Conservation (phyloP, 2,797 vertebrate genomes). For the Oophaga sylvatica region DNA sequence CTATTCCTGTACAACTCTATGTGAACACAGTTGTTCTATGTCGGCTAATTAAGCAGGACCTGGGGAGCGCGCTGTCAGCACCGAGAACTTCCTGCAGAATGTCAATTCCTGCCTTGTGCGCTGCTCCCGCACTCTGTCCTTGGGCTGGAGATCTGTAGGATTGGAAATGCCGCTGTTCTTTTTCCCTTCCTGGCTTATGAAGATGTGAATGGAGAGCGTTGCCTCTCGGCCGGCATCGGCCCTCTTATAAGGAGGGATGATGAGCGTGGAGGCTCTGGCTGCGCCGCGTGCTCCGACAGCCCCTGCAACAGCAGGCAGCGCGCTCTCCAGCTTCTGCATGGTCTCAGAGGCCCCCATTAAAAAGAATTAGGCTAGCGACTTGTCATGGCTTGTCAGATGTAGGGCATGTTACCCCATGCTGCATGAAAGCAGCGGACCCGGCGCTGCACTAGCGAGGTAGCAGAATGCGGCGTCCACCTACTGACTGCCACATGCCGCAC, state of each 20-base stretch:
- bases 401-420: slow-evolving; percentile 59
- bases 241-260: slow-evolving; percentile 53
- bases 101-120: slow-evolving; percentile 32
- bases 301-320: slow-evolving; percentile 30
- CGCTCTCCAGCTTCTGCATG: slow-evolving; percentile 50
- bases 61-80: not conserved
- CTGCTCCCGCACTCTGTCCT: slow-evolving; percentile 18
- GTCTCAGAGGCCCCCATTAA: slow-evolving; percentile 69
- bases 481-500: slow-evolving; percentile 26
- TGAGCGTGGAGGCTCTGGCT: not conserved
- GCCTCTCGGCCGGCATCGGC: slow-evolving; percentile 47
- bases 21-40: not conserved
- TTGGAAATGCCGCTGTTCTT: slow-evolving; percentile 35
- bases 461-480: slow-evolving; percentile 17
- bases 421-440: slow-evolving; percentile 58
- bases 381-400: slow-evolving; percentile 64
- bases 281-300: slow-evolving; percentile 4
- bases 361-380: slow-evolving; percentile 62
- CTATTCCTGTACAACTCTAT: not conserved
- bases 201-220: slow-evolving; percentile 59
- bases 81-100: not conserved
- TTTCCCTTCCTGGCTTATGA: slow-evolving; percentile 30
- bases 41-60: not conserved
- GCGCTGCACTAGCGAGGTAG: slow-evolving; percentile 45
- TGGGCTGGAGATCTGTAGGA: slow-evolving; percentile 31